phyloP scores from a whole-genome alignment of 2,888 invertebrate genomes.

The Taphrorychus bicolor region DNA sequence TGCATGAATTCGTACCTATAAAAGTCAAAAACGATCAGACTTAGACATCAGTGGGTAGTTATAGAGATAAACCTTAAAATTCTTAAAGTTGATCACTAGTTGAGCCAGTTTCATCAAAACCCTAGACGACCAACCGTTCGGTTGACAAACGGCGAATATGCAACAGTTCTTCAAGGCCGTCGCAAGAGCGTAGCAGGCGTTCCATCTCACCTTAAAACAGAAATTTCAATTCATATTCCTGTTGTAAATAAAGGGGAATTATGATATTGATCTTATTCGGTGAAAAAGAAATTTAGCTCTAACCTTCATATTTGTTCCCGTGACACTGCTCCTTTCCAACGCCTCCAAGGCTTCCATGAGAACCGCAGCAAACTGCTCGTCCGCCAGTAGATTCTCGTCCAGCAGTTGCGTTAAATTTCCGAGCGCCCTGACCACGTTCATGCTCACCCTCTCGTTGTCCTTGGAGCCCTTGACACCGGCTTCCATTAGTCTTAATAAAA shows the following conservation, averaged over 20 bases:
- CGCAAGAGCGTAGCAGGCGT: constrained; percentile 87
- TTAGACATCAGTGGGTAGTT: not conserved
- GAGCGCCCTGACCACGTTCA: constrained; percentile 81
- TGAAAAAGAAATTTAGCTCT: not conserved
- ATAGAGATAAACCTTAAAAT: constrained; percentile 70
- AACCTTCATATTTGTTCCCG: constrained; percentile 81
- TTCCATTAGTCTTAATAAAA: constrained; percentile 73
- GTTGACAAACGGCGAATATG: constrained; percentile 57
- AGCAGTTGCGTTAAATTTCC: constrained; percentile 80
- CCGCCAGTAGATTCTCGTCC: constrained; percentile 61
- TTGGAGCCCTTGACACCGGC: constrained; percentile 65
- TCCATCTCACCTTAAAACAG: constrained; percentile 81
- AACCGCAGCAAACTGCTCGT: constrained; percentile 63
- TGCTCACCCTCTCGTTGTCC: constrained; percentile 76
- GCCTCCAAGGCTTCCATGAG: constrained; percentile 69
- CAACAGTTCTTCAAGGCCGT: constrained; percentile 74
- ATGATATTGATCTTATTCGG: not conserved
- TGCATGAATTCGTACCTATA: constrained; percentile 82
- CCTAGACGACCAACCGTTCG: constrained; percentile 64
- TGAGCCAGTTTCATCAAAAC: constrained; percentile 72
- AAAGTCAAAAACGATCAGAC: not conserved
- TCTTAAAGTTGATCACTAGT: constrained; percentile 75
- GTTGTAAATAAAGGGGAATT: not conserved
- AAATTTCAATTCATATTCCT: no score
- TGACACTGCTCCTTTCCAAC: constrained; percentile 70